Evolutionary conservation across 2,797 vertebrate genomes (phyloP), one percentile per base, ranked within the genome.

Genomic region (Mus minutoides): DNA sequence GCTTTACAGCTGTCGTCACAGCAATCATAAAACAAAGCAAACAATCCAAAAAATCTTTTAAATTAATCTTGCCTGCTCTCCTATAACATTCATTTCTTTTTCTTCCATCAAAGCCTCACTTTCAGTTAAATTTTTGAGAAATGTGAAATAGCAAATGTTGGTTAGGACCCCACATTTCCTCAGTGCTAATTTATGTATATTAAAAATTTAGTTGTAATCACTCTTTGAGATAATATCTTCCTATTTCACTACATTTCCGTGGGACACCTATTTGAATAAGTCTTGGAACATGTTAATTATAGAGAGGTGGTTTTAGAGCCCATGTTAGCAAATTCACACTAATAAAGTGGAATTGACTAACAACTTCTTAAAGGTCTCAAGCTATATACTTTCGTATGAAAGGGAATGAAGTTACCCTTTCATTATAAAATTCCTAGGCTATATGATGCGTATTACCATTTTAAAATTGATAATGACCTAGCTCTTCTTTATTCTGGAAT

Each of bases 381-480:
- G 67, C 13, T 16, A 64, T 46, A n/a, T 46, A 76, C 88, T 71
- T 96, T 26, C 4, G 56, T 90, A 31, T 78, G 22, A 89, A 94
- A 91, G 62, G 34, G 12, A 94, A 88, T 90, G 76, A 94, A 94
- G 80, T 89, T 56, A 86, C 4, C 77, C 67, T 94, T 91, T 40
- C 21, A 88, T 88, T 92, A 58, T 64, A 88, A 91, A 67, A 90
- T 69, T 82, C 34, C 43, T 34, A 85, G 67, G 4, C 62, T 77
- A 67, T 67, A 78, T 90, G 52, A 40, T 80, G 12, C 6, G 64
- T 92, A 77, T 60, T 82, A 24, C 37, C 60, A 58, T 6, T 78
- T 93, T 88, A 91, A 83, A 83, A 37, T 58, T 64, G 24, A 62
- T 88, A 58, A 95, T 60, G 58, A 95, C 76, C 54, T 73, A 37